A percentile compares a stretch with the other conserved stretches of the same genome.
Conservation (phyloP, 2,888 invertebrate genomes). For the Lepetodrilus schrolli region DNA sequence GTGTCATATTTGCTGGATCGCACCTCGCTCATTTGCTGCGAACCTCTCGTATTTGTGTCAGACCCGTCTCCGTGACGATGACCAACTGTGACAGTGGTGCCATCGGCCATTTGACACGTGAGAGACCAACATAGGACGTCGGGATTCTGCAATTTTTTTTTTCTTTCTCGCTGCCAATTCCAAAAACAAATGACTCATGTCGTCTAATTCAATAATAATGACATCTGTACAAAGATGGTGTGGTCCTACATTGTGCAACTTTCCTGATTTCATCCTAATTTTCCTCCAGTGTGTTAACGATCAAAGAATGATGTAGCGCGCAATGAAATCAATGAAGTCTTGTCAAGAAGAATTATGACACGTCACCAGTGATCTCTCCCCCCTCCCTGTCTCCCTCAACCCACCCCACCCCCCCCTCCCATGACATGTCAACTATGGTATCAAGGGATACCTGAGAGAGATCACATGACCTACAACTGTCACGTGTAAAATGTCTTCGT, state of each 20-base stretch:
- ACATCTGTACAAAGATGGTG: constrained; percentile 13
- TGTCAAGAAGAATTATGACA: constrained; percentile 19
- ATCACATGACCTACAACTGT: too few relatives aligned
- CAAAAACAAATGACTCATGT: constrained; percentile 25
- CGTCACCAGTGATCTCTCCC: too few relatives aligned
- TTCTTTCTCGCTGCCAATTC: neutral
- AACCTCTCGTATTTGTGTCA: too few relatives aligned
- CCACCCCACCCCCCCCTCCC: too few relatives aligned
- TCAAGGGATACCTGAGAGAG: too few relatives aligned
- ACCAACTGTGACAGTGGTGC: constrained; percentile 4
- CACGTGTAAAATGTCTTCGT: too few relatives aligned
- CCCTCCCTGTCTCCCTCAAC: too few relatives aligned
- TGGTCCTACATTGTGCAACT: neutral
- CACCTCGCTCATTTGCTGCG: too few relatives aligned
- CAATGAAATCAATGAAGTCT: neutral
- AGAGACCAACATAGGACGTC: neutral
- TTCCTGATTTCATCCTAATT: neutral
- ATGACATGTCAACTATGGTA: too few relatives aligned
- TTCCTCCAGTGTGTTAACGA: neutral
- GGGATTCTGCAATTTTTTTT: neutral
- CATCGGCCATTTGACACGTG: neutral
- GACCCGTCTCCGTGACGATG: neutral
- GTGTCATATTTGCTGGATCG: neutral
- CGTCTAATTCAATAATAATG: constrained; percentile 18
- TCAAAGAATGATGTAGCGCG: neutral